Evolutionary conservation across 2,797 vertebrate genomes (phyloP).

Genomic region (Champsocephalus gunnari): DNA sequence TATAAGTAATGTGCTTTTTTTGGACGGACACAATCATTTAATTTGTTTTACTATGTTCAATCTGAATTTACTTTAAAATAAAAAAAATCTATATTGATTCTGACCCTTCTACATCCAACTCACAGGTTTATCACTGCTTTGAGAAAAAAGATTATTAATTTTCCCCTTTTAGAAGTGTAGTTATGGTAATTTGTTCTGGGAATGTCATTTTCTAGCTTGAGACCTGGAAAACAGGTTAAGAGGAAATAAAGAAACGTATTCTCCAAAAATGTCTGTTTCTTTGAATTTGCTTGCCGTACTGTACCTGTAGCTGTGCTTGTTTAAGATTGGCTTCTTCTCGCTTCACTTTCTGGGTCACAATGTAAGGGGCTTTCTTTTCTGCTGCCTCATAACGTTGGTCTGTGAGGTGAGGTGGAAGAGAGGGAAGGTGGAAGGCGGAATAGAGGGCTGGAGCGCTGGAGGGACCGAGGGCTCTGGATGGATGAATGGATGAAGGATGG

Average conservation of each 20-base stretch:
- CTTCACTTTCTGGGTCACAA: slow-evolving; percentile 48
- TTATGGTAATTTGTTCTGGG: no score
- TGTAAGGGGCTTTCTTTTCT: slow-evolving; percentile 38
- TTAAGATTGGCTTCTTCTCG: slow-evolving; percentile 33
- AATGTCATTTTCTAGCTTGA: no score
- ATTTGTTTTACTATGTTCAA: no score
- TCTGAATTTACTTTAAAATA: no score
- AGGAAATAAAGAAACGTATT: background rate
- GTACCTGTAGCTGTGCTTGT: slow-evolving; percentile 70
- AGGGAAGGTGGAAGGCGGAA: slow-evolving; percentile 41
- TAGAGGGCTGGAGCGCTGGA: slow-evolving; percentile 35
- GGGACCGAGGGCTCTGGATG: slow-evolving; percentile 29
- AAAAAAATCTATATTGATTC: no score
- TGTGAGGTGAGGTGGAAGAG: slow-evolving; percentile 37
- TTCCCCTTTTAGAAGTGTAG: no score
- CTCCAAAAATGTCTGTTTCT: background rate
- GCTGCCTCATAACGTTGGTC: slow-evolving; percentile 40
- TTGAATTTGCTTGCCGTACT: background rate
- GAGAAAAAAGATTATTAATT: no score
- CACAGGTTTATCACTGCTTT: no score
- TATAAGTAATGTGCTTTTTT: no score
- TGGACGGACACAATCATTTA: no score
- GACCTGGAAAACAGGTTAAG: background rate
- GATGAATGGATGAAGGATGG: slow-evolving; percentile 36
- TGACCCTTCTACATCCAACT: no score